These are phyloP conservation scores for Aricia agestis DNA, from an alignment of 1,140 invertebrate genomes.

Conservation along the genomic window DNA sequence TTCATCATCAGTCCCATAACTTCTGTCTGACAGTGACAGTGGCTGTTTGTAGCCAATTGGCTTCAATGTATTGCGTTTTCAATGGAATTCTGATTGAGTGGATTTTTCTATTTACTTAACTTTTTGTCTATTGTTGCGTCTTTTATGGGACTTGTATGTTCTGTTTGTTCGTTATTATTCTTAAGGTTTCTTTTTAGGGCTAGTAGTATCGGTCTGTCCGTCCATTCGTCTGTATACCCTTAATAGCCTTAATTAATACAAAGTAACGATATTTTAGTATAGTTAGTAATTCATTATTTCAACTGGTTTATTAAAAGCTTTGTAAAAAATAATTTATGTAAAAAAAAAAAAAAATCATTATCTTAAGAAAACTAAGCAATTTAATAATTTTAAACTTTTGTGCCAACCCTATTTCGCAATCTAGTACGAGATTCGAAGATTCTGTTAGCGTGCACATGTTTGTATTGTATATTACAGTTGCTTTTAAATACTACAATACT, in stretches of 20 bases:
- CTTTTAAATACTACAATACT: slow-evolving; percentile 14
- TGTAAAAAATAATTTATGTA: too few species aligned
- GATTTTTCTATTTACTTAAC: not conserved
- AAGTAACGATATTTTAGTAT: too few species aligned
- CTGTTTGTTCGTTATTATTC: too few species aligned
- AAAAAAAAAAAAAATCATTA: too few species aligned
- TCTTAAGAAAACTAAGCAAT: not conserved
- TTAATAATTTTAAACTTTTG: not conserved
- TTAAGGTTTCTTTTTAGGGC: too few species aligned
- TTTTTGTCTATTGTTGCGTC: not conserved
- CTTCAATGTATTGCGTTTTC: not conserved
- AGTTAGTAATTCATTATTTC: too few species aligned
- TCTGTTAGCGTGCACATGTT: slow-evolving; percentile 14
- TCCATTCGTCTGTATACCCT: too few species aligned
- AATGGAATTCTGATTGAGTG: not conserved
- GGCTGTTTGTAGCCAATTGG: not conserved
- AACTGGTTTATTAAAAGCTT: too few species aligned
- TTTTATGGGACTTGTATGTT: not conserved
- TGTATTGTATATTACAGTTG: slow-evolving; percentile 19
- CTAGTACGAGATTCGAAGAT: slow-evolving; percentile 24
- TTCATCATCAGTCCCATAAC: slow-evolving; percentile 2
- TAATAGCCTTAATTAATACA: too few species aligned
- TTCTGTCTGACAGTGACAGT: not conserved
- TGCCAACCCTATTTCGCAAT: slow-evolving; percentile 34
- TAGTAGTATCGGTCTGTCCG: too few species aligned